Percentiles rank a stretch among this genome's conserved stretches.
phyloP scores from a whole-genome alignment of 2,888 invertebrate genomes.

The Brenthis ino region DNA sequence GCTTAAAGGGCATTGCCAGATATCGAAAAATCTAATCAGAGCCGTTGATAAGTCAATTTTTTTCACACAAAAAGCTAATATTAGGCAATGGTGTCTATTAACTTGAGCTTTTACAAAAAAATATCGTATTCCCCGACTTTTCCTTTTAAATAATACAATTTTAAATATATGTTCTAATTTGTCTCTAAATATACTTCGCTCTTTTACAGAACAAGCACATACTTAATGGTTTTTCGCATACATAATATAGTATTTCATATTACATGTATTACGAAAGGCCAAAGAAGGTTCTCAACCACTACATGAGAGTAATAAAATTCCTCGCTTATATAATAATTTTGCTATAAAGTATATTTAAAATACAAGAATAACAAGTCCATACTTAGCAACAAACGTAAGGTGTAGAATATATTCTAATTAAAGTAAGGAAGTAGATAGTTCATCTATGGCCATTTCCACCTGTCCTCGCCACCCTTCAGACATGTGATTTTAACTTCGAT shows the following conservation, averaged over 20 bases:
- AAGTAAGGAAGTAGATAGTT: conserved; percentile 53
- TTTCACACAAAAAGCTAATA: conserved; percentile 49
- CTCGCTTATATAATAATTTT: too few species aligned
- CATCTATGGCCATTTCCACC: conserved; percentile 59
- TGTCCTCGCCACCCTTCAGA: conserved; percentile 50
- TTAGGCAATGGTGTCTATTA: conserved; percentile 20
- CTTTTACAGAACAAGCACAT: too few species aligned
- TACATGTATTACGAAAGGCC: too few species aligned
- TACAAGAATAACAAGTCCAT: conserved; percentile 13
- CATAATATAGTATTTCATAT: too few species aligned
- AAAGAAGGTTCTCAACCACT: too few species aligned
- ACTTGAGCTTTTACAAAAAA: conserved; percentile 5
- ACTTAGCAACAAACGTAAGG: conserved; percentile 41
- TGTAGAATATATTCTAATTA: conserved; percentile 51
- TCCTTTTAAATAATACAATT: neutral
- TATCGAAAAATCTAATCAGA: conserved; percentile 63
- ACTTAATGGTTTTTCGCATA: too few species aligned
- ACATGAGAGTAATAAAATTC: too few species aligned
- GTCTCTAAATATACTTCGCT: neutral
- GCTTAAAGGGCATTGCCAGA: conserved; percentile 75
- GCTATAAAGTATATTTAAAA: too few species aligned
- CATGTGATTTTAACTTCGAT: conserved; percentile 63
- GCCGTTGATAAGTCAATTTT: conserved; percentile 52
- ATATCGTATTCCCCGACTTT: neutral
- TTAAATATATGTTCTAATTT: neutral